Evolutionary conservation across 2,888 invertebrate genomes (phyloP), one percentile per base, ranked within the genome.

Genomic region (Cryptus viduatorius): DNA sequence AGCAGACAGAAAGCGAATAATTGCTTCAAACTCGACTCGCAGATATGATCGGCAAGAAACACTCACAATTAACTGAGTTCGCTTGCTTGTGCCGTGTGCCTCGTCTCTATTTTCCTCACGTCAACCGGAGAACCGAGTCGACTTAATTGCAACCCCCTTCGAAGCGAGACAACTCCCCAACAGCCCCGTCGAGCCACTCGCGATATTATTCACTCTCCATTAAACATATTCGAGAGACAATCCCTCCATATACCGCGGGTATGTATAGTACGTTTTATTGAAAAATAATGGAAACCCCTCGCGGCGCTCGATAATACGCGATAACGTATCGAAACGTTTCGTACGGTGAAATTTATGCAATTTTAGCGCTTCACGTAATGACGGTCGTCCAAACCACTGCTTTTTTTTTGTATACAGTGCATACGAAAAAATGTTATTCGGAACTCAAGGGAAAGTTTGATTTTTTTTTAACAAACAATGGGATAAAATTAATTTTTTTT

Each of bases 11-110:
- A 78, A 83, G 61, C 46, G 68, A 81, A 69, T 83, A 83, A 85
- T 83, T 83, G 81, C 80, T 78, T 83, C 48, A 68, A 78, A 75
- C 79, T 83, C 80, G 53, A 19, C 65, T 42, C 48, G 69, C 46
- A 73, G 80, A 86, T 86, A 88, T 85, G 79, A 86, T 79, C 81
- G 80, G 72, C 16, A 72, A 84, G 84, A 84, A 81, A 85, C 80
- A 87, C 79, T 89, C 67, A 77, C 85, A 86, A 88, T 88, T 88
- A 89, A 88, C 86, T 81, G 53, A 19, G 50, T 48, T 44, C 69
- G 37, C 56, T 10, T 10, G 56, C 19, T 19, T 8, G 73, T 14
- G 14, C 14, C 61, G 61, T 65, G 44, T 48, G 46, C 46, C 53
- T 59, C 19, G 5, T 10, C 37, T 53, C 14, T 31, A 37, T 68